Base-by-base conservation (phyloP, 2,797 vertebrate species). In the Chelmon rostratus region DNA sequence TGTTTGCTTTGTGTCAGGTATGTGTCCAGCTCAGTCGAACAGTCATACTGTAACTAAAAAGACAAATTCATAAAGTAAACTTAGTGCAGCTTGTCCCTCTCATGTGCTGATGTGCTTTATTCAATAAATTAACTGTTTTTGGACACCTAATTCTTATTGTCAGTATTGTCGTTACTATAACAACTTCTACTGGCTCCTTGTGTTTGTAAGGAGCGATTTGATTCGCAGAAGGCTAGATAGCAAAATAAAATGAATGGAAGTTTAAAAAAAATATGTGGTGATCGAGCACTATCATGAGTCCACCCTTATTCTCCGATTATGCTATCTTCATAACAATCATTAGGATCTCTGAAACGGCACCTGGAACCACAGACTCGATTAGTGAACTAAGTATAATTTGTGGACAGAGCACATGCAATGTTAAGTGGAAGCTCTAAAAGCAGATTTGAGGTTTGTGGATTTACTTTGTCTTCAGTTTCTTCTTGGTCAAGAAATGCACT, bases 401-500 rank as follows among this genome's bases (percentile, higher is more conserved):
- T 85, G 81, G 91, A 83, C 86, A 81, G 89, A 91, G 87, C 91
- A 92, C 91, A 92, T 86, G 89, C 86, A 90, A 82, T 88, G 91
- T 92, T 83, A 82, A 87, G 85, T 80, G 94, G 92, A 93, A 94
- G 93, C 91, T 94, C 86, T 83, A 86, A 95, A 96, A 96, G 96
- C 96, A 96, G 96, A 96, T 96, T 95, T 94, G 92, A 93, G 92
- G 92, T 94, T 93, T 96, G 96, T 96, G 96, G 95, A 96, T 95
- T 96, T 92, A 92, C 92, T 95, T 81, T 86, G 94, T 94, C 94
- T 92, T 95, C 91, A 78, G 89, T 95, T 95, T 93, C 92, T 94
- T 91, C 91, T 91, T 92, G 94, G 95, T 95, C 92, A 94, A 96
- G 95, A 97, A 96, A 96, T 96, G 97, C 97, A 97, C 96, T 97